Conservation (phyloP, 2,888 invertebrate genomes). For the Drosophila subquinaria region DNA sequence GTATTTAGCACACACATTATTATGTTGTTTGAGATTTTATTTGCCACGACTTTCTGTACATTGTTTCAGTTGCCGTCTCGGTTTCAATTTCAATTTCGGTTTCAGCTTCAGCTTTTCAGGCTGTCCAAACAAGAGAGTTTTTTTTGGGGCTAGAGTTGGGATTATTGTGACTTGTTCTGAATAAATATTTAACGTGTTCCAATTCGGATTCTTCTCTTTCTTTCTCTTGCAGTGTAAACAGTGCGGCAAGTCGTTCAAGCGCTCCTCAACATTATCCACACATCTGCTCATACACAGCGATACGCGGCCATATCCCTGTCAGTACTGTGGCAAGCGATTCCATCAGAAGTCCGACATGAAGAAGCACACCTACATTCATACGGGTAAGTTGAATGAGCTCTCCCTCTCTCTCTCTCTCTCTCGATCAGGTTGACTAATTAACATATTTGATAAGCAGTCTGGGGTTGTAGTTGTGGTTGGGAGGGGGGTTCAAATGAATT, state of each 20-base stretch:
- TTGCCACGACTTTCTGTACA: conserved; percentile 39
- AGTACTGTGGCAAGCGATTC: conserved; percentile 91
- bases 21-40: conserved; percentile 67
- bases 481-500: conserved; percentile 16
- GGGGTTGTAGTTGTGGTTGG: not conserved
- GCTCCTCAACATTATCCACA: conserved; percentile 98
- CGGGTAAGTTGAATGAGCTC: conserved; percentile 88
- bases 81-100: conserved; percentile 14
- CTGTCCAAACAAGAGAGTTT: conserved; percentile 57
- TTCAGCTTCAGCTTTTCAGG: conserved; percentile 39
- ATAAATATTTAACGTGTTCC: conserved; percentile 42
- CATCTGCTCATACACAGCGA: conserved; percentile 99
- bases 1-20: conserved; percentile 68
- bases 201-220: conserved; percentile 47
- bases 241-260: conserved; percentile 98
- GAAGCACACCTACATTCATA: conserved; percentile 99
- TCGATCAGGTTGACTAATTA: conserved; percentile 24
- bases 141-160: conserved; percentile 7
- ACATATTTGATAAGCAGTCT: conserved; percentile 36
- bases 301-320: conserved; percentile 99
- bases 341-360: conserved; percentile 94
- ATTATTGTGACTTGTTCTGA: conserved; percentile 37
- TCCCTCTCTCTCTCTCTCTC: not conserved
- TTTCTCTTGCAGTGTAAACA: conserved; percentile 90
- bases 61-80: conserved; percentile 13